Evolutionary conservation across 1,140 invertebrate genomes (phyloP).

Genomic region (Plutomurus gul): DNA sequence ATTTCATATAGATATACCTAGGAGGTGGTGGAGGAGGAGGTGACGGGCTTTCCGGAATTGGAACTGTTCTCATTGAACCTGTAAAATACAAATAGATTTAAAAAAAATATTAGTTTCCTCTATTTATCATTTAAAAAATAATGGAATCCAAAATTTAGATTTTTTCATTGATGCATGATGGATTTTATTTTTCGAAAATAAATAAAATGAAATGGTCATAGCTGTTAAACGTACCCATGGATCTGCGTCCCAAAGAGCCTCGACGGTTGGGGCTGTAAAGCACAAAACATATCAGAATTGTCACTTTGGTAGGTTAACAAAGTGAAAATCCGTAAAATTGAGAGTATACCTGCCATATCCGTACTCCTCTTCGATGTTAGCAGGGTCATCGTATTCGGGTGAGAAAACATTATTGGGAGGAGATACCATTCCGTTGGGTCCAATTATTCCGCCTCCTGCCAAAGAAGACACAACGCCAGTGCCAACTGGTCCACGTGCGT

Average conservation of each 20-base stretch:
- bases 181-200: no score
- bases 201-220: no score
- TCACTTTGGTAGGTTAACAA: no score
- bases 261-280: slow-evolving; percentile 80
- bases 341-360: no score
- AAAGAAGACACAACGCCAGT: slow-evolving; percentile 53
- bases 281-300: no score
- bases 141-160: no score
- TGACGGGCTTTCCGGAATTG: slow-evolving; percentile 66
- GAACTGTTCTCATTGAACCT: slow-evolving; percentile 71
- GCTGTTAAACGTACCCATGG: slow-evolving; percentile 61
- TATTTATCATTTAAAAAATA: no score
- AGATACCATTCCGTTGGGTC: slow-evolving; percentile 51
- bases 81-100: neutral
- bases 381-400: slow-evolving; percentile 86
- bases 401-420: slow-evolving; percentile 61
- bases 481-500: slow-evolving; percentile 63
- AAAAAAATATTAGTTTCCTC: neutral
- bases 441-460: slow-evolving; percentile 51
- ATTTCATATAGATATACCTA: no score
- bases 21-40: slow-evolving; percentile 69
- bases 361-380: slow-evolving; percentile 85
- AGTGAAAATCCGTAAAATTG: no score
- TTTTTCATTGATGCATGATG: no score
- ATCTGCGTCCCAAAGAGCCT: slow-evolving; percentile 72